These are phyloP conservation scores for Trissoscelio sp. DNA, from an alignment of 2,888 invertebrate species.

Conservation along the genomic window DNA sequence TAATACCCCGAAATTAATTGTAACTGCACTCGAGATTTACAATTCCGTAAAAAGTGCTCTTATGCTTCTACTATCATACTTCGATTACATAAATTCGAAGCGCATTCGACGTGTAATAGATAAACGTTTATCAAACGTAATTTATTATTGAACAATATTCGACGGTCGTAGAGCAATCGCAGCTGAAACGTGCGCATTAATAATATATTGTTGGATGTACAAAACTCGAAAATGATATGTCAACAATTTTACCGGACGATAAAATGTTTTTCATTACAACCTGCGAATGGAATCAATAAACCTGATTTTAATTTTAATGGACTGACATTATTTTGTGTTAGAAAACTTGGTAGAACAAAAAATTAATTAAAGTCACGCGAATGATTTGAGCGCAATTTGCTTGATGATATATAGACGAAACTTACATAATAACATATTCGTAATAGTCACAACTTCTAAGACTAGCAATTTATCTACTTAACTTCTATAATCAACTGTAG, in stretches of 20 bases:
- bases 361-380: not conserved
- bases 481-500: slow-evolving; percentile 36
- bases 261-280: not conserved
- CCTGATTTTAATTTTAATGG: not conserved
- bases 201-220: slow-evolving; percentile 16
- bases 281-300: slow-evolving; percentile 1
- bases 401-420: slow-evolving; percentile 24
- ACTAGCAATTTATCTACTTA: slow-evolving; percentile 41
- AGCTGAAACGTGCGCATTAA: slow-evolving; percentile 38
- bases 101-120: slow-evolving; percentile 47
- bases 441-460: slow-evolving; percentile 38
- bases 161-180: slow-evolving; percentile 18
- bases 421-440: slow-evolving; percentile 30
- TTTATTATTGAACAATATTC: slow-evolving; percentile 60
- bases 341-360: not conserved
- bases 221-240: slow-evolving; percentile 29
- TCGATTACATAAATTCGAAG: slow-evolving; percentile 47
- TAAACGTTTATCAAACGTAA: slow-evolving; percentile 51
- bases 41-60: slow-evolving; percentile 23
- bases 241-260: slow-evolving; percentile 44
- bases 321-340: not conserved
- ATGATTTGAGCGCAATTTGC: not conserved
- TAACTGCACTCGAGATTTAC: no score
- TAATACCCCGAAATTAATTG: no score
- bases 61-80: slow-evolving; percentile 22